These are phyloP conservation scores for Saguinus imperator DNA, from an alignment of 2,113 vertebrate species.

Conservation along the genomic window DNA sequence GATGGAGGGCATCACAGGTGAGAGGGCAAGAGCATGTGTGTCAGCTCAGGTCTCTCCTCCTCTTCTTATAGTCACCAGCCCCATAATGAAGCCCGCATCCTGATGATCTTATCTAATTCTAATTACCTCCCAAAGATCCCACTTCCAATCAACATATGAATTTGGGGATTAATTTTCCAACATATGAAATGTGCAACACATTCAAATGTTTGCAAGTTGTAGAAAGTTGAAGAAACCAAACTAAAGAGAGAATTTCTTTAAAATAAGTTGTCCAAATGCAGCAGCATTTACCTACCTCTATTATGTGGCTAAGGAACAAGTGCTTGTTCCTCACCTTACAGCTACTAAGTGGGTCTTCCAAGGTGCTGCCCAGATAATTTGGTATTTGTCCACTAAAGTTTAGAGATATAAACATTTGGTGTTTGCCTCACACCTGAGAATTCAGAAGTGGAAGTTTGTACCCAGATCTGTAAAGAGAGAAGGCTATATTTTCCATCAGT, in stretches of 20 bases:
- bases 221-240: neutral
- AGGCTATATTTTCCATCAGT: neutral
- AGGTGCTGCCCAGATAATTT: neutral
- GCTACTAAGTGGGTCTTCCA: neutral
- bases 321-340: neutral
- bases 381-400: neutral
- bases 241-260: neutral
- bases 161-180: neutral
- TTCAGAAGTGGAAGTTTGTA: neutral
- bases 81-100: neutral
- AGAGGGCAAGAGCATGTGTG: neutral
- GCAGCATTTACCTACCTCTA: neutral
- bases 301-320: neutral
- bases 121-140: neutral
- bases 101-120: neutral
- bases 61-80: neutral
- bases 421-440: neutral
- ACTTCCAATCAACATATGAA: neutral
- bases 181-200: neutral
- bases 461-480: neutral
- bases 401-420: neutral
- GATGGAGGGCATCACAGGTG: neutral
- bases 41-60: neutral
- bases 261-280: neutral
- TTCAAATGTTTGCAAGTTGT: neutral